Evolutionary conservation across 2,888 invertebrate species (phyloP).

Genomic region (Eristalinus aeneus): DNA sequence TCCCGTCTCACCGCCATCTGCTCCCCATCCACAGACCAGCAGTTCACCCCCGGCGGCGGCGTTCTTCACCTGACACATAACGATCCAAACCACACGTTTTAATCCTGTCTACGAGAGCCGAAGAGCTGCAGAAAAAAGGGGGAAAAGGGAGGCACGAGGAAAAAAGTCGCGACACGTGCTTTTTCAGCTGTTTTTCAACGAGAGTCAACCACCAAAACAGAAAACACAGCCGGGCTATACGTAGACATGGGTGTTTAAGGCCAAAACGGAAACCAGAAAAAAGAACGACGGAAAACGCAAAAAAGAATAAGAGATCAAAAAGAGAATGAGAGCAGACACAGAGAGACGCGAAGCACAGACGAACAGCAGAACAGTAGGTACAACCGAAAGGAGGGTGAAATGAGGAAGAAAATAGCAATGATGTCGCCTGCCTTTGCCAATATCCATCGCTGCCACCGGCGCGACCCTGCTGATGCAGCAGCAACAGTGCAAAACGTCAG

Average conservation of each 20-base stretch:
- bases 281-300: slow-evolving; percentile 25
- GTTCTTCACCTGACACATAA: background rate
- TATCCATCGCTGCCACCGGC: background rate
- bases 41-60: background rate
- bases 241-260: background rate
- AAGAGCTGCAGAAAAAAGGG: background rate
- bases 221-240: slow-evolving; percentile 28
- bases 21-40: background rate
- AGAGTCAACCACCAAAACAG: slow-evolving; percentile 65
- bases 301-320: slow-evolving; percentile 13
- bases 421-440: slow-evolving; percentile 40
- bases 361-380: background rate
- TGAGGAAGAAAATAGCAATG: slow-evolving; percentile 19
- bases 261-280: slow-evolving; percentile 50
- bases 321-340: slow-evolving; percentile 21
- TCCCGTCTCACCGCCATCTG: background rate
- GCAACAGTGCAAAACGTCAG: slow-evolving; percentile 33
- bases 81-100: slow-evolving; percentile 43
- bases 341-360: slow-evolving; percentile 3
- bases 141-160: slow-evolving; percentile 24
- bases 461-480: slow-evolving; percentile 26
- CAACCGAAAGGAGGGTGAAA: slow-evolving; percentile 4
- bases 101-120: slow-evolving; percentile 53
- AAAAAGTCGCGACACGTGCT: slow-evolving; percentile 67
- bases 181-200: slow-evolving; percentile 69